Evolutionary conservation across 1,140 invertebrate genomes (phyloP).

Genomic region (Pogonomyrmex barbatus): DNA sequence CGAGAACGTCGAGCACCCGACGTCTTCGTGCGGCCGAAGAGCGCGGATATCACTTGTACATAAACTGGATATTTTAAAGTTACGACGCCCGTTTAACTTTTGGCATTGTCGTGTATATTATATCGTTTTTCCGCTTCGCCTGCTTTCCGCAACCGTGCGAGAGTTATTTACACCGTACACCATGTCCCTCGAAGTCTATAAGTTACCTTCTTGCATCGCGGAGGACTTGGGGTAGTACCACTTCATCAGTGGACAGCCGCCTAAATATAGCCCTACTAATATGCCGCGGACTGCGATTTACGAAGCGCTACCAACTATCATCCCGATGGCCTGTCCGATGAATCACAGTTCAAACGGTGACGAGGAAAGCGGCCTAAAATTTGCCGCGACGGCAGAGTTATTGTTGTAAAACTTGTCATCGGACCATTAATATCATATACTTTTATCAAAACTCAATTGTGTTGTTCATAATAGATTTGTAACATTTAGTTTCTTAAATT

Average conservation of each 20-base stretch:
- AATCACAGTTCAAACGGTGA: conserved; percentile 32
- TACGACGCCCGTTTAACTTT: conserved; percentile 29
- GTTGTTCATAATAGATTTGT: not conserved
- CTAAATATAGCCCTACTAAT: conserved; percentile 69
- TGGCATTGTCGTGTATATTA: not conserved
- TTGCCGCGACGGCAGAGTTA: not conserved
- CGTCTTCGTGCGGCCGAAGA: conserved; percentile 16
- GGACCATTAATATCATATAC: not conserved
- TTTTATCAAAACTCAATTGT: not conserved
- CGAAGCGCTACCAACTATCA: conserved; percentile 45
- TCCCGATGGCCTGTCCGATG: conserved; percentile 32
- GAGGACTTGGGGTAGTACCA: conserved; percentile 40
- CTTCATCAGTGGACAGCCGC: conserved; percentile 59
- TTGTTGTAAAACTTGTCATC: conserved; percentile 2
- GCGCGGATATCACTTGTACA: not conserved
- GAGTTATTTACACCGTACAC: conserved; percentile 48
- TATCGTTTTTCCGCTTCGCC: not conserved
- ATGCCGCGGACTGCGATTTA: conserved; percentile 44
- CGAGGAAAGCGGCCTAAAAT: not conserved
- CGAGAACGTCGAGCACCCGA: conserved; percentile 43
- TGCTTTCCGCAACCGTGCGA: not conserved
- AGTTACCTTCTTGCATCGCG: conserved; percentile 31
- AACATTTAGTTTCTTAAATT: not conserved
- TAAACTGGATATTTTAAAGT: conserved; percentile 24
- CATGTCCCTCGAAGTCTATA: conserved; percentile 5